Conservation (phyloP, 2,888 invertebrate species). For the Trissonchulus latispiculum region DNA sequence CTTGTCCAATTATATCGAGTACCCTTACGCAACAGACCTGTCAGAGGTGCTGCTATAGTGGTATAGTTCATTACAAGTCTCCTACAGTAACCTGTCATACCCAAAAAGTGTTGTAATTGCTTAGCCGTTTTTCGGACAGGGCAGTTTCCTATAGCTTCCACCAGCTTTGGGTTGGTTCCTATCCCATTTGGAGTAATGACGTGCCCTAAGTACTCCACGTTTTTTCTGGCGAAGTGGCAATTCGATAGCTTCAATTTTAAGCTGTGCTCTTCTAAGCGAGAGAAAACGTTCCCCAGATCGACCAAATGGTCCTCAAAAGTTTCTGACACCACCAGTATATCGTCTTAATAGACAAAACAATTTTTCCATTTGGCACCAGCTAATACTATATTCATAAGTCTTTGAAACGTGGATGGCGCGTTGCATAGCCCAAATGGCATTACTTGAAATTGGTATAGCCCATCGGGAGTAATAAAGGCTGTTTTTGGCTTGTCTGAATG, state of each 20-base stretch:
- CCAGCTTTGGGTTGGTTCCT: constrained; percentile 4
- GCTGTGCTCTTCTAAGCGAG: constrained; percentile 25
- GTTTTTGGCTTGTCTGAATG: constrained; percentile 24
- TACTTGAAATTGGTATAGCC: background rate
- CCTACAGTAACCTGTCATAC: constrained; percentile 14
- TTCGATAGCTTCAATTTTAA: constrained; percentile 30
- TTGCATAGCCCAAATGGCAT: background rate
- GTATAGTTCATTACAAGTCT: constrained; percentile 1
- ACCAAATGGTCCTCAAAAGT: constrained; percentile 27
- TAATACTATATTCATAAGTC: background rate
- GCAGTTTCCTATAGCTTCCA: constrained; percentile 2
- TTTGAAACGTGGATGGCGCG: background rate
- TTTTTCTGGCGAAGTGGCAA: constrained; percentile 27
- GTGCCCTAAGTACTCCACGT: constrained; percentile 25
- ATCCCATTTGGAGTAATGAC: constrained; percentile 19
- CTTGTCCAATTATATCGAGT: background rate
- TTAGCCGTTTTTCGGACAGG: constrained; percentile 15
- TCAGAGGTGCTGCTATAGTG: constrained; percentile 7
- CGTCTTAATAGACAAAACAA: constrained; percentile 32
- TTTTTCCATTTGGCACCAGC: constrained; percentile 26
- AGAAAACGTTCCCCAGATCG: constrained; percentile 25
- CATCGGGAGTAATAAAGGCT: constrained; percentile 23
- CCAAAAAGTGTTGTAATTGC: constrained; percentile 12
- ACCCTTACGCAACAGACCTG: background rate
- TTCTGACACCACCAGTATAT: constrained; percentile 29